Evolutionary conservation across 2,113 vertebrate genomes (phyloP).

Genomic region (Malurus alboscapulatus): DNA sequence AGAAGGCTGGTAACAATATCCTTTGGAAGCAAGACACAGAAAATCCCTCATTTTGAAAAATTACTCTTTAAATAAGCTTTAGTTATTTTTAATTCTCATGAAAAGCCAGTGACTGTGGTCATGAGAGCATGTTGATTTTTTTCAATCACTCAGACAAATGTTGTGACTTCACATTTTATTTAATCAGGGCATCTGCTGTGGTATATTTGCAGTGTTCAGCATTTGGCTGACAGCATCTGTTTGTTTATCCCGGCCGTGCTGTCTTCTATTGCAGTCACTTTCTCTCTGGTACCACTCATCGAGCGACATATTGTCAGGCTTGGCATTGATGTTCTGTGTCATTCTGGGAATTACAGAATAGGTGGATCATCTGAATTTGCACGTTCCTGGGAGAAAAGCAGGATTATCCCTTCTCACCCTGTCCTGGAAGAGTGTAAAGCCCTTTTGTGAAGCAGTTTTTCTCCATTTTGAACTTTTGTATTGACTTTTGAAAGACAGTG

Average conservation of each 20-base stretch:
- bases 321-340: neutral
- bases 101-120: neutral
- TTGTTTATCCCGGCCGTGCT: constrained; percentile 43
- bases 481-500: neutral
- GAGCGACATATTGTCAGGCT: constrained; percentile 48
- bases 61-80: neutral
- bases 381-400: neutral
- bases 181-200: constrained; percentile 48
- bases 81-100: constrained; percentile 2
- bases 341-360: neutral
- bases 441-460: neutral
- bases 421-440: neutral
- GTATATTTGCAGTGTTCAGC: constrained; percentile 5
- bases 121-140: neutral
- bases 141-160: neutral
- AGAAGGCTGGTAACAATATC: neutral
- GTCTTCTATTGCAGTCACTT: constrained; percentile 43
- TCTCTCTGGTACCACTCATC: constrained; percentile 27
- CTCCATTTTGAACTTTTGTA: neutral
- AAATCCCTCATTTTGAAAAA: neutral
- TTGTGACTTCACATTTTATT: constrained; percentile 51
- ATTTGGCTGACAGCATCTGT: constrained; percentile 50
- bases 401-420: neutral
- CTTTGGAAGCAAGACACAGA: neutral
- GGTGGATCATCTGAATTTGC: neutral